These are phyloP conservation scores for Dichetophora obliterata DNA, from an alignment of 2,888 invertebrate species.

Conservation along the genomic window DNA sequence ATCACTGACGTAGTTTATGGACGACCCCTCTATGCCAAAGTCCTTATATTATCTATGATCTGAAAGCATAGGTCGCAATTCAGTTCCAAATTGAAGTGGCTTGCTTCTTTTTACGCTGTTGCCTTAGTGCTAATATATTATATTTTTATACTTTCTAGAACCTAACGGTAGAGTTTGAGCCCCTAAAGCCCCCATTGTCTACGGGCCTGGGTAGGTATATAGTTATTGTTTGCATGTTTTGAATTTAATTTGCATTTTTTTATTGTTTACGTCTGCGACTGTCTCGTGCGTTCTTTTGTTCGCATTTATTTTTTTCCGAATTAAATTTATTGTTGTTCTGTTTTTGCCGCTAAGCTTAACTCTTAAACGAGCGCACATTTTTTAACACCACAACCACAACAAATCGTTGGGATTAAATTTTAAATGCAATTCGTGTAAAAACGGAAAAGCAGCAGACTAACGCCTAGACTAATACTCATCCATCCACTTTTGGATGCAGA, in stretches of 20 bases:
- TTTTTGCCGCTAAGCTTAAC: neutral
- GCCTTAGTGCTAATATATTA: too few species aligned
- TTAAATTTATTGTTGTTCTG: neutral
- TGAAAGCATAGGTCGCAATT: too few species aligned
- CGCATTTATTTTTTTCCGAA: neutral
- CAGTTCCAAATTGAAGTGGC: too few species aligned
- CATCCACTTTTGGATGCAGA: neutral
- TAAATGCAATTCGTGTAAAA: conserved; percentile 24
- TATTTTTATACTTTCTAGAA: too few species aligned
- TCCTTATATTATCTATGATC: too few species aligned
- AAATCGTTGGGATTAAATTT: neutral
- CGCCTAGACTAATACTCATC: neutral
- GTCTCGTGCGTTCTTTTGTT: neutral
- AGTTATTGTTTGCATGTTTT: conserved; percentile 23
- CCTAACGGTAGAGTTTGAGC: too few species aligned
- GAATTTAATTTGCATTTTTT: conserved; percentile 4
- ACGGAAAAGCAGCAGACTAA: conserved; percentile 33
- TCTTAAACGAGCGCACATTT: conserved; percentile 27
- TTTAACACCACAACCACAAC: conserved; percentile 12
- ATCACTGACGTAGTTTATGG: too few species aligned
- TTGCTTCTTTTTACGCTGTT: too few species aligned
- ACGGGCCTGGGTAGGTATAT: too few species aligned
- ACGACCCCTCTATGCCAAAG: too few species aligned
- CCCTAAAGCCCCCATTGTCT: too few species aligned
- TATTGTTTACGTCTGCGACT: conserved; percentile 24